A percentile compares a stretch with the other conserved stretches of the same genome.
These are phyloP conservation scores for Murina feae DNA, from an alignment of 2,113 vertebrate species.

Conservation along the genomic window DNA sequence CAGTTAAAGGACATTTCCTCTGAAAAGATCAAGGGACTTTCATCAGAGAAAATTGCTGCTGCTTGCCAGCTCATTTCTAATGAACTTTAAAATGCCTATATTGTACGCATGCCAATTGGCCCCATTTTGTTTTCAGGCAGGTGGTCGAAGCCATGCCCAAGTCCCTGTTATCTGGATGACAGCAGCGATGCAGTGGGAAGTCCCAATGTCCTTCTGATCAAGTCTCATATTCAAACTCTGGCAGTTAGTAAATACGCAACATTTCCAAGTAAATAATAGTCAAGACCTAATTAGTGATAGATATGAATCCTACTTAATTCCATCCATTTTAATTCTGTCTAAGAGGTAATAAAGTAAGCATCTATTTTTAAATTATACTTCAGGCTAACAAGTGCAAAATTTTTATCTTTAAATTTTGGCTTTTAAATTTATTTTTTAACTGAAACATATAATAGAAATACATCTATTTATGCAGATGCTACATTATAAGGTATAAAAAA, in stretches of 20 bases:
- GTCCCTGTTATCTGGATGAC: neutral
- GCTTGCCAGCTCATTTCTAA: conserved; percentile 50
- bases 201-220: neutral
- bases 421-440: neutral
- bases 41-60: conserved; percentile 35
- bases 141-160: conserved; percentile 1
- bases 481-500: neutral
- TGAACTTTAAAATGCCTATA: conserved; percentile 38
- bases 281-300: neutral
- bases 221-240: neutral
- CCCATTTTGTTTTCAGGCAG: conserved; percentile 40
- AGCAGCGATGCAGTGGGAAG: neutral
- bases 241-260: neutral
- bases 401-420: neutral
- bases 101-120: conserved; percentile 34
- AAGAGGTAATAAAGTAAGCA: neutral
- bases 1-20: conserved; percentile 69
- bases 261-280: neutral
- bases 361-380: neutral
- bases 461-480: neutral
- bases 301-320: neutral
- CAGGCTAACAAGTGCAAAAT: neutral
- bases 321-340: neutral
- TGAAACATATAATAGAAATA: neutral
- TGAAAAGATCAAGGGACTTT: conserved; percentile 61